Evolutionary conservation across 2,888 invertebrate species (phyloP), one percentile per base, ranked within the genome.

Genomic region (Pediacus dermestoides): DNA sequence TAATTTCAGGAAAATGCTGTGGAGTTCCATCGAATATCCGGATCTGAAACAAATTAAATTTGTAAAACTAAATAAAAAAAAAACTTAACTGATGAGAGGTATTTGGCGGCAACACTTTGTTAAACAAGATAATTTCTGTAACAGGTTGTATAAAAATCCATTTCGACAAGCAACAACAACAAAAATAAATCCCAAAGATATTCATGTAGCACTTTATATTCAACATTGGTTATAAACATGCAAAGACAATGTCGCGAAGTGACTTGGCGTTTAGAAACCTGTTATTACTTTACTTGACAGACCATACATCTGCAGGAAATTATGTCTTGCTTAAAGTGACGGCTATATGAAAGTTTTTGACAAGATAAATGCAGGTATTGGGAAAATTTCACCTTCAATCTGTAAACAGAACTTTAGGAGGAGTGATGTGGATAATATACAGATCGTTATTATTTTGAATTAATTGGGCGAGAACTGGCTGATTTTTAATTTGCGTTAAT

Each of bases 241-340:
- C 32, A 36, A 39, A 44, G 44, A 34, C 46, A 42, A 39, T 42
- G 39, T 44, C 36, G 46, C 44, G 36, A 39, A 33, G 46, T 50
- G 50, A 50, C 46, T 49, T 34, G 41, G 43, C 50, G 41, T 49
- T 47, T 47, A 39, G 36, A 32, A 43, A 43, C 50, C 46, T 42
- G 44, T 50, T 50, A 44, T 43, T 41, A 40, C 44, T 38, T 45
- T 42, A 22, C 34, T 38, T 33, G 37, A 37, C 46, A 44, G 39
- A 35, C 22, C 42, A 31, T 39, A 39, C 39, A 34, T 37, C 35
- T 23, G 38, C 34, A 48, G 42, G 30, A 48, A 47, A 44, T 38
- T 39, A 42, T 42, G 44, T 36, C 40, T 35, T 37, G 38, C 39
- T 37, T 23, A 22, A 28, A 42, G 34, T 37, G 34, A 37, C 42